phyloP scores from a whole-genome alignment of 2,797 vertebrate species.

The Hybognathus amarus region DNA sequence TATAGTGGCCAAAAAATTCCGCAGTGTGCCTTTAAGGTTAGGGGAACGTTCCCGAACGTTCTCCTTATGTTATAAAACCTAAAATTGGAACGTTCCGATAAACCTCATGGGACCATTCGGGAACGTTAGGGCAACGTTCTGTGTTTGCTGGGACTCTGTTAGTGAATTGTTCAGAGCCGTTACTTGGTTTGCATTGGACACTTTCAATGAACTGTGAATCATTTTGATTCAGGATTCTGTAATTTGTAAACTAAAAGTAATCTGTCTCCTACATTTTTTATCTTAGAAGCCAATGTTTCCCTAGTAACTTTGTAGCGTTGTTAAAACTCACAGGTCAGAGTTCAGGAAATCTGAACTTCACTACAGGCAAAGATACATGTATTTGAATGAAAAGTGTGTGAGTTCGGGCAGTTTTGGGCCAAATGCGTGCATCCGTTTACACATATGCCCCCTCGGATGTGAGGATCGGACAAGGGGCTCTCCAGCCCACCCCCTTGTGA shows the following conservation, averaged over 20 bases:
- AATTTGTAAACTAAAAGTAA: background rate
- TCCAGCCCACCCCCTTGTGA: constrained; percentile 65
- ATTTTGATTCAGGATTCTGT: background rate
- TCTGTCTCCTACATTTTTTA: background rate
- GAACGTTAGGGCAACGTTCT: no score
- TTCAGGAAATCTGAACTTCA: background rate
- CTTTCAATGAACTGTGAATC: background rate
- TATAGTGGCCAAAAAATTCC: no score
- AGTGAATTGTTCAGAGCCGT: background rate
- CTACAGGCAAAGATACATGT: background rate
- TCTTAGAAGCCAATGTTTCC: background rate
- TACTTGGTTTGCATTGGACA: background rate
- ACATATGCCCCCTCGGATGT: background rate
- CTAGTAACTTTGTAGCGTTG: background rate
- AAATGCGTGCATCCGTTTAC: background rate
- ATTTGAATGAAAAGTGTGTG: constrained; percentile 1
- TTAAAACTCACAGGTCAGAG: background rate
- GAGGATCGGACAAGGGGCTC: constrained; percentile 52
- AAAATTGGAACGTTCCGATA: no score
- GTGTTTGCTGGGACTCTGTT: no score
- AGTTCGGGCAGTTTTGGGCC: background rate
- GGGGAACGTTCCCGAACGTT: no score
- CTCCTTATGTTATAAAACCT: no score
- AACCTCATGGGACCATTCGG: no score
- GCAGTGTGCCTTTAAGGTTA: no score